These are phyloP conservation scores for Heterotilapia buettikoferi DNA, from an alignment of 2,113 vertebrate species.

Conservation along the genomic window DNA sequence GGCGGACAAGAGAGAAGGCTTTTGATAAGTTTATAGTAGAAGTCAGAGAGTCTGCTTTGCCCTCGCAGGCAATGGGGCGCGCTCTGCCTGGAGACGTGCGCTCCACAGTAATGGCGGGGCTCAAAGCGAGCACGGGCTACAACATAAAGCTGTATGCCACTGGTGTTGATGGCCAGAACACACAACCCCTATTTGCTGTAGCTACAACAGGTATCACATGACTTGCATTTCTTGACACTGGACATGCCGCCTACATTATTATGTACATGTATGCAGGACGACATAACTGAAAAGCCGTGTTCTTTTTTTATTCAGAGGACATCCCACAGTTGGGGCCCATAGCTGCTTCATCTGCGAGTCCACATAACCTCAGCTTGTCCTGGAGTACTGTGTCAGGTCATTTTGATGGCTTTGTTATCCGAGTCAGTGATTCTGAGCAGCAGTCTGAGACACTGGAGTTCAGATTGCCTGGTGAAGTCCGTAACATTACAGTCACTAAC, in stretches of 20 bases:
- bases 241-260: background rate
- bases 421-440: conserved; percentile 68
- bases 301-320: conserved; percentile 68
- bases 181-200: conserved; percentile 70
- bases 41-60: conserved; percentile 79
- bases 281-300: conserved; percentile 36
- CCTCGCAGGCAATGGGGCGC: conserved; percentile 73
- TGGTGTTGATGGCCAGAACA: conserved; percentile 64
- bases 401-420: conserved; percentile 71
- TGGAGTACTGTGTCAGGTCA: conserved; percentile 70
- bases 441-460: conserved; percentile 68
- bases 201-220: conserved; percentile 77
- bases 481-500: conserved; percentile 55
- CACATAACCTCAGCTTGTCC: conserved; percentile 70
- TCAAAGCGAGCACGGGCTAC: conserved; percentile 78
- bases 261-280: background rate
- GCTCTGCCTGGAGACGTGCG: conserved; percentile 60
- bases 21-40: conserved; percentile 85
- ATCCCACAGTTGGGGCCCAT: conserved; percentile 66
- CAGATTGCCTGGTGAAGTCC: conserved; percentile 40
- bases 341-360: conserved; percentile 55
- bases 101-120: conserved; percentile 71
- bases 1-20: conserved; percentile 72
- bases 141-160: conserved; percentile 78
- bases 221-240: background rate